These are phyloP conservation scores for Hydraecia micacea DNA, from an alignment of 2,888 invertebrate genomes.

Conservation along the genomic window DNA sequence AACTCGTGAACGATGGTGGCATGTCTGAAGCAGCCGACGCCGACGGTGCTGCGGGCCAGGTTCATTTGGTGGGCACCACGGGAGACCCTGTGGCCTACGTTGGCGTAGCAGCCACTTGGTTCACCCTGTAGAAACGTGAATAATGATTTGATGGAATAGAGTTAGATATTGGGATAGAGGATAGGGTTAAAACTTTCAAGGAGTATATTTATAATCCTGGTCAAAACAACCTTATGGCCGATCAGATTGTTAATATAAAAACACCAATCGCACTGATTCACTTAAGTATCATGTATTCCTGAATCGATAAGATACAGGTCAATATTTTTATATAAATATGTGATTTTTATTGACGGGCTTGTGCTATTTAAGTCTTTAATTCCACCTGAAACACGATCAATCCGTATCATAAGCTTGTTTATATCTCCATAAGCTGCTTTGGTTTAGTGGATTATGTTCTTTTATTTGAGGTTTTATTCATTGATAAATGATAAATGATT, in stretches of 20 bases:
- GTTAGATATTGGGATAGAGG: background rate
- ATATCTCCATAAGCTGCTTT: constrained; percentile 18
- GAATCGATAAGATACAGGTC: background rate
- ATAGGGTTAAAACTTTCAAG: background rate
- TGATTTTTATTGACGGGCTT: constrained; percentile 37
- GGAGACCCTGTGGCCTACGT: constrained; percentile 82
- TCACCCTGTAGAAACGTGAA: constrained; percentile 72
- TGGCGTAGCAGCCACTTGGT: constrained; percentile 82
- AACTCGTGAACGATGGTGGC: constrained; percentile 95
- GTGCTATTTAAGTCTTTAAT: constrained; percentile 28
- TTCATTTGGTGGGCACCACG: constrained; percentile 89
- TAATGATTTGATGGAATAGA: background rate
- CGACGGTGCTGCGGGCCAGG: constrained; percentile 83
- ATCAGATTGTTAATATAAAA: background rate
- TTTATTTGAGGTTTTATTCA: constrained; percentile 10
- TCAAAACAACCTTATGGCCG: background rate
- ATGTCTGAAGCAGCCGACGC: constrained; percentile 90
- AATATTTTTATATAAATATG: background rate
- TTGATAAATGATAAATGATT: too few relatives aligned
- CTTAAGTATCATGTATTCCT: background rate
- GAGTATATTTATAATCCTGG: background rate
- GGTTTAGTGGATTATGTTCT: constrained; percentile 10
- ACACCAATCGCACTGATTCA: background rate
- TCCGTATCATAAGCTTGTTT: constrained; percentile 31
- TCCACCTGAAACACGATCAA: background rate